phyloP scores from a whole-genome alignment of 2,113 vertebrate genomes.

The Arenaria interpres region DNA sequence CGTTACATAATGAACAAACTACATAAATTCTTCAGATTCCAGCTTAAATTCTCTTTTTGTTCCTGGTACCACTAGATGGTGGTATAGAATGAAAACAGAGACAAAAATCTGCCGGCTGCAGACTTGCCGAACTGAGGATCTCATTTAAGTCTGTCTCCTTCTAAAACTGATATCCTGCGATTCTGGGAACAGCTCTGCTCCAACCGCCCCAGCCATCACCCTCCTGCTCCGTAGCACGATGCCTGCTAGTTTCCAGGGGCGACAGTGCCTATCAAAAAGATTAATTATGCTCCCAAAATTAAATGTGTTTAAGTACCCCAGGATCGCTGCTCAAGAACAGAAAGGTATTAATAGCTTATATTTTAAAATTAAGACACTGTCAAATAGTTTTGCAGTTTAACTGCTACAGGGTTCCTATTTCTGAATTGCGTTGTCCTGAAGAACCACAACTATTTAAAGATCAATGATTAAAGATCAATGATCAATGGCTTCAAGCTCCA shows the following conservation, averaged over 20 bases:
- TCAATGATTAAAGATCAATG: too few relatives aligned
- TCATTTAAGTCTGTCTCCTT: not conserved
- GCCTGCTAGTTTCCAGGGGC: not conserved
- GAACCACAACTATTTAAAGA: not conserved
- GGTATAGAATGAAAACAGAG: not conserved
- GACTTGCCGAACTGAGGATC: not conserved
- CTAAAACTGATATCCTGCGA: not conserved
- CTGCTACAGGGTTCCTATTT: not conserved
- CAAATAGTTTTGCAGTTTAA: not conserved
- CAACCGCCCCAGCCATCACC: not conserved
- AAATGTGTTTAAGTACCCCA: not conserved
- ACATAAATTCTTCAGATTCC: not conserved
- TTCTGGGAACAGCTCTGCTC: not conserved
- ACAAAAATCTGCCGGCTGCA: not conserved
- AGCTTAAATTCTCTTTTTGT: not conserved
- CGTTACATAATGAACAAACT: not conserved
- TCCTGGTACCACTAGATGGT: constrained; percentile 26
- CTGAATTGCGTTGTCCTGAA: not conserved
- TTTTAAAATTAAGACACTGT: not conserved
- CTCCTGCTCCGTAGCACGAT: not conserved
- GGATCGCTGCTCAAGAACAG: not conserved
- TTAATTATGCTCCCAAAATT: not conserved
- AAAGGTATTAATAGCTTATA: not conserved
- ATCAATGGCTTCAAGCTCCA: too few relatives aligned
- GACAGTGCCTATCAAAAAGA: not conserved